Evolutionary conservation across 1,140 invertebrate genomes (phyloP), one percentile per base, ranked within the genome.

Genomic region (Gonatopus flavifemur): DNA sequence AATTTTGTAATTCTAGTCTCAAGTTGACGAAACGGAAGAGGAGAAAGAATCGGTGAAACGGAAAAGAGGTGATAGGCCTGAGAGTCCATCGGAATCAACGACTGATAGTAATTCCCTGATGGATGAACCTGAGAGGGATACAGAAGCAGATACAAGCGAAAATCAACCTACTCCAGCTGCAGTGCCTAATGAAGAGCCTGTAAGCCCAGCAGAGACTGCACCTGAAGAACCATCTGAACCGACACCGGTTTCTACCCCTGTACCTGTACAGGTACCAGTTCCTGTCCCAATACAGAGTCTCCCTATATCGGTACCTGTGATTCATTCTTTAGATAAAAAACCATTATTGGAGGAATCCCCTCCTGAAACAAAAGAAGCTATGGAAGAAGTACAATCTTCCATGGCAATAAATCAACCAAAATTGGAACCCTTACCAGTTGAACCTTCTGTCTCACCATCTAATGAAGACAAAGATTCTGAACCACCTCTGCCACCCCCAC

Each of bases 71-170:
- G 81, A 83, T 52, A 72, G 80, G 32, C 77, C 82, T 16, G 83
- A 88, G 51, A 91, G 89, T 76, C 89, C 90, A 9, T 85, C 87
- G 15, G 87, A 88, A 67, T 91, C 88, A 64, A 90, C 88, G 18
- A 88, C 89, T 36, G 90, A 91, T 64, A 89, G 88, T 44, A 88
- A 87, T 57, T 86, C 88, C 16, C 83, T 87, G 20, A 86, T 88
- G 72, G 89, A 91, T 69, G 89, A 90, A 61, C 83, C 80, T 7
- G 88, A 90, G 62, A 62, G 76, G 3, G 76, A 78, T 38, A 57
- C 63, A 35, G 76, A 78, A 49, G 64, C 61, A 10, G 69, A 75
- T 30, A 82, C 73, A 68, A 76, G 71, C 46, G 82, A 66, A 80
- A 87, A 72, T 70, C 80, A 64, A 81, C 83, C 74, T 64, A 79